These are phyloP conservation scores for Protophormia terraenovae DNA, from an alignment of 2,888 invertebrate genomes.

Conservation along the genomic window DNA sequence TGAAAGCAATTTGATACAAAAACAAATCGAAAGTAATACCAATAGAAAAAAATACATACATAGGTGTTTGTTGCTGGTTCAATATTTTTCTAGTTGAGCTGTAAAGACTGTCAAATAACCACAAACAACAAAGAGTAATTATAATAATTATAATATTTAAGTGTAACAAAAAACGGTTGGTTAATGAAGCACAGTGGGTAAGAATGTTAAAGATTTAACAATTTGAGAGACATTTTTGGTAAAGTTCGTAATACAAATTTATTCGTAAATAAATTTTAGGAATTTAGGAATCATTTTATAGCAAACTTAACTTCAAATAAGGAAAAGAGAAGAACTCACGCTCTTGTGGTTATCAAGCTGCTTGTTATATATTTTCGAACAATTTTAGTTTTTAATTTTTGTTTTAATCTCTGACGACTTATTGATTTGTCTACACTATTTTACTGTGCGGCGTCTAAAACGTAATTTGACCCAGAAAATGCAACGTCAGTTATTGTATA, in stretches of 20 bases:
- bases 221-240: no score
- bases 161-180: not conserved
- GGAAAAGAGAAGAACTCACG: no score
- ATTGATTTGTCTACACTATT: no score
- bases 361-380: no score
- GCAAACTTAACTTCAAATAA: no score
- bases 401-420: no score
- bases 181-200: not conserved
- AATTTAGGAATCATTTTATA: no score
- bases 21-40: not conserved
- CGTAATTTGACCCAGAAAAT: constrained; percentile 19
- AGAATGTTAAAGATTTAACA: no score
- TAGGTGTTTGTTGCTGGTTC: not conserved
- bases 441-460: not conserved
- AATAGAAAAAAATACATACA: not conserved
- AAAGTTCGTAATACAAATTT: no score
- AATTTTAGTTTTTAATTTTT: no score
- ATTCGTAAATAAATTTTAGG: no score
- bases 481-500: constrained; percentile 12
- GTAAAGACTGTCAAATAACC: not conserved
- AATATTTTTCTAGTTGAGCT: constrained; percentile 2
- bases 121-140: not conserved
- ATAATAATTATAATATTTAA: not conserved
- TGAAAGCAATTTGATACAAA: not conserved
- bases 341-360: no score